Evolutionary conservation across 2,888 invertebrate genomes (phyloP), one percentile per base, ranked within the genome.

Genomic region (Apamea sordens): DNA sequence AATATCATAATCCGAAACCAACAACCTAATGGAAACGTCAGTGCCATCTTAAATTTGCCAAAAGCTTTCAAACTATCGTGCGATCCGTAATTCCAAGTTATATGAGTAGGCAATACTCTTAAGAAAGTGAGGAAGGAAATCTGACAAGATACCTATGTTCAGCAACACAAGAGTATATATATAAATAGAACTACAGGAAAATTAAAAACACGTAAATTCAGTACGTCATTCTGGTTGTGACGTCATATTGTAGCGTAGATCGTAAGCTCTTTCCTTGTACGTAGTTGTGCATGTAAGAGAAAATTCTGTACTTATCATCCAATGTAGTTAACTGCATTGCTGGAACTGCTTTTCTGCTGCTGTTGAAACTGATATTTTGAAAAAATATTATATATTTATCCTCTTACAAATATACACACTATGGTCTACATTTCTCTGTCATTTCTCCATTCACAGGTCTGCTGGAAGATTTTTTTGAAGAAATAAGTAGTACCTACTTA

Each of bases 151-250:
- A 32, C 32, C 32, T 32, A 18, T 36, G 36, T 36, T 71, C 7
- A 53, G 28, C n/a, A 24, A 28, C 24, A 53, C 6, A 15, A 56
- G 0, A 56, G 44, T 41, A 41, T 41, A 47, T 47, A 47, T 47
- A 15, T 70, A 28, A 28, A 64, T n/a, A 44, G 24, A 13, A 24
- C 2, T 50, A 56, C 18, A 73, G 41, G 72, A 59, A 67, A 72
- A 67, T 50, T 21, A 10, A 36, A 61, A 32, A 10, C 7, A 41
- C 13, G 6, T 61, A 4, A 21, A 36, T 47, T 56, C 24, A 47
- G 53, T 69, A 74, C 32, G 67, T 75, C 80, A 81, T 64, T 81
- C 36, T 10, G 8, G 32, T 44, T 63, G 47, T 63, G 68, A 75
- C 63, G 81, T 80, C 81, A 75, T 41, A 2, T 36, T 28, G n/a